Base-by-base conservation (phyloP, 2,888 invertebrate species). In the Sesia bembeciformis region DNA sequence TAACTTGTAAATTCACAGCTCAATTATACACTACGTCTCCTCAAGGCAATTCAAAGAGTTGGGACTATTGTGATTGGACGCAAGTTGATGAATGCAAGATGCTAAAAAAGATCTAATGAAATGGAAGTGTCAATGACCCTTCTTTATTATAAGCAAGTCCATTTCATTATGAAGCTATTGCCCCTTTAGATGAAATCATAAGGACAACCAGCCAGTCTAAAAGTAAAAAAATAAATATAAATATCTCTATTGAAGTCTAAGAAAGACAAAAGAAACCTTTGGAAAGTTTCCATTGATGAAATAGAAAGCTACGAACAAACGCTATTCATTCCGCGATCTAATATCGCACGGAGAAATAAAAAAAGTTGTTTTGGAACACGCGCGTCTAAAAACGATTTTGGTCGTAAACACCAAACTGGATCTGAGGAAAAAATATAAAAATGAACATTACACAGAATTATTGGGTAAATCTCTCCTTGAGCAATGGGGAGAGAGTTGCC, bases 361-460 rank as follows among this genome's bases (percentile, higher is more conserved):
- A n/a, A 52, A n/a, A 3, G 52, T 39, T n/a, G 5, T 49, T 49
- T 7, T 5, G 40, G 8, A 52, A n/a, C 52, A 40, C 73, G 71
- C 78, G 74, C 67, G 62, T 62, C 66, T 81, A 88, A 88, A 89
- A 89, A 89, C 89, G 87, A 89, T 89, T 89, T 89, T 89, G 89
- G 89, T 88, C 89, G 87, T 78, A 70, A 79, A 85, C 82, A 88
- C 84, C 85, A 87, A 88, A 82, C 70, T 59, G 61, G 64, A 71
- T 72, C 72, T 60, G 63, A 68, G 7, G 64, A 59, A 76, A 76
- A 76, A 68, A 77, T 75, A 78, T 67, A 67, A 68, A 71, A 72
- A 77, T 59, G 62, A 65, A 68, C 66, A 78, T 77, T 75, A 81
- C 74, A 79, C 67, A 72, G 53, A 38, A 46, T 65, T 70, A 53